Evolutionary conservation across 2,797 vertebrate species (phyloP).

Genomic region (Anguilla anguilla): DNA sequence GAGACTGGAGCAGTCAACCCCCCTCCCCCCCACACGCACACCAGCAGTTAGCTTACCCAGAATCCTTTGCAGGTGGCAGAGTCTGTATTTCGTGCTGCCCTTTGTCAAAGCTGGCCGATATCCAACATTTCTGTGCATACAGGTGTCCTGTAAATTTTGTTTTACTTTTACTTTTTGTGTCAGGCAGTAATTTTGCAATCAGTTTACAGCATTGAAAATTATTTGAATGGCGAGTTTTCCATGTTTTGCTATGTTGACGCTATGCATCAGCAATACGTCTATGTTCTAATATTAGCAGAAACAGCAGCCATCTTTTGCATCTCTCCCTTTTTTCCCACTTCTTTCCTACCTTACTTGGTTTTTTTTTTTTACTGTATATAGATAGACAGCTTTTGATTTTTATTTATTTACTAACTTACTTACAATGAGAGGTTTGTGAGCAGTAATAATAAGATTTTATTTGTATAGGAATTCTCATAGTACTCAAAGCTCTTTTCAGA

Average conservation of each 20-base stretch:
- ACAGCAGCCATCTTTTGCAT: not conserved
- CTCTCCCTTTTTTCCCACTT: not conserved
- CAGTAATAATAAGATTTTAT: no score
- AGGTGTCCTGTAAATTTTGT: constrained; percentile 13
- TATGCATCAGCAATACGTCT: not conserved
- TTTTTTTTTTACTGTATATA: not conserved
- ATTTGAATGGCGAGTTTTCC: not conserved
- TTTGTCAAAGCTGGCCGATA: not conserved
- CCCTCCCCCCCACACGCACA: not conserved
- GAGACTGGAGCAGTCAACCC: not conserved
- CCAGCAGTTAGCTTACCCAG: not conserved
- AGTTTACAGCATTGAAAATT: not conserved
- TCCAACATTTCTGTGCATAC: not conserved
- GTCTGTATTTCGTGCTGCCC: constrained; percentile 6
- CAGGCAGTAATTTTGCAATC: not conserved
- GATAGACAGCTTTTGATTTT: constrained; percentile 25
- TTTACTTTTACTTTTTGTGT: not conserved
- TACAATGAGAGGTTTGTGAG: constrained; percentile 12
- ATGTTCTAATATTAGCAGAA: not conserved
- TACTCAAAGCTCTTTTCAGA: no score
- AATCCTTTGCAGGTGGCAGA: constrained; percentile 29
- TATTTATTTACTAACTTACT: not conserved
- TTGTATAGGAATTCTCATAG: no score
- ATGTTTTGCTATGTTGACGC: not conserved
- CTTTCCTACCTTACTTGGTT: not conserved